Percentiles rank a stretch among this genome's conserved stretches.
Conservation (phyloP, 2,888 invertebrate genomes). For the Acleris sparsana region DNA sequence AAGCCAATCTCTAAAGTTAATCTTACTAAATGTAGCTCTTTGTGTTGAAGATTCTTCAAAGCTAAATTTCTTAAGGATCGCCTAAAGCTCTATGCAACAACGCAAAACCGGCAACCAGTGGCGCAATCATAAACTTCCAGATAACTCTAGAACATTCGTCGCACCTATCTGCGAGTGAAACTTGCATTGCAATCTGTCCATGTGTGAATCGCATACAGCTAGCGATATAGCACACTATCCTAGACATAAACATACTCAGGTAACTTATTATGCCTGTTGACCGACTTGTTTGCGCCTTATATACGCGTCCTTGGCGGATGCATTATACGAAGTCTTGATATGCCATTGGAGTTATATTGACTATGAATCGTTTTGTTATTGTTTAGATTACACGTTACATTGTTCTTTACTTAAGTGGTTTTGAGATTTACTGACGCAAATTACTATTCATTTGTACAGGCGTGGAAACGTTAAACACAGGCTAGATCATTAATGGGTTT, state of each 20-base stretch:
- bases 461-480: constrained; percentile 7
- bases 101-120: background rate
- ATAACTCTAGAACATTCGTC: constrained; percentile 7
- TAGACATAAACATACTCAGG: background rate
- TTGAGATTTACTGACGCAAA: constrained; percentile 15
- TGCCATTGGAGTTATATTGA: constrained; percentile 12
- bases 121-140: constrained; percentile 1
- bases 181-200: background rate
- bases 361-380: background rate
- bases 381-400: constrained; percentile 19
- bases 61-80: too few relatives aligned
- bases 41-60: too few relatives aligned
- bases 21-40: too few relatives aligned
- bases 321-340: constrained; percentile 5
- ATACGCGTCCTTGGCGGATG: constrained; percentile 13
- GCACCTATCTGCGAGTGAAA: background rate
- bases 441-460: constrained; percentile 14
- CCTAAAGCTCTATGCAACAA: background rate
- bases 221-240: background rate
- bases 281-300: constrained; percentile 21
- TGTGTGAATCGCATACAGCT: constrained; percentile 7
- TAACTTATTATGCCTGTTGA: constrained; percentile 14
- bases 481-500: constrained; percentile 4
- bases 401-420: constrained; percentile 13
- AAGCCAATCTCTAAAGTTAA: too few relatives aligned